Percentiles rank a stretch among this genome's conserved stretches.
These are phyloP conservation scores for Epizoanthus stellaris DNA, from an alignment of 92 coral and sea anemone species.

Conservation along the genomic window DNA sequence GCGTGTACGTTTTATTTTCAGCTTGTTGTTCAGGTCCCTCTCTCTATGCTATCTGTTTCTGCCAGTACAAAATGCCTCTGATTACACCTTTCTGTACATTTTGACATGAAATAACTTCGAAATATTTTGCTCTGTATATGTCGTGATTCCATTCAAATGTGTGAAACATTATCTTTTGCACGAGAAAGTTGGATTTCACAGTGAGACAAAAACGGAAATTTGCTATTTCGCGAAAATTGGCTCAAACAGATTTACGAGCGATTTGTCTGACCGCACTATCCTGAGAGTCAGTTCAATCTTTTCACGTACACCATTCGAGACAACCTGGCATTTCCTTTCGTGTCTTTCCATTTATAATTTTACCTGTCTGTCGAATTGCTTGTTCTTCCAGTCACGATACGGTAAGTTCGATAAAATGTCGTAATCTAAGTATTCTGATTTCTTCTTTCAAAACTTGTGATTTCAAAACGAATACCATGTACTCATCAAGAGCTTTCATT, in stretches of 20 bases:
- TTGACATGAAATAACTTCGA: no score
- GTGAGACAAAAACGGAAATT: neutral
- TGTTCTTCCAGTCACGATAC: neutral
- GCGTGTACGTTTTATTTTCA: neutral
- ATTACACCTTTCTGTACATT: no score
- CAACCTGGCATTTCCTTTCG: neutral
- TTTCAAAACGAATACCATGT: no score
- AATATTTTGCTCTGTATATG: no score
- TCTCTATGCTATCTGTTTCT: no score
- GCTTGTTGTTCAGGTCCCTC: no score
- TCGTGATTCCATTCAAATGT: neutral
- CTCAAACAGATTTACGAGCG: conserved; percentile 2
- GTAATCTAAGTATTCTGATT: no score
- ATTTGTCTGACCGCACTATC: conserved; percentile 6
- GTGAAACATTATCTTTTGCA: neutral
- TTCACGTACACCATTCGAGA: neutral
- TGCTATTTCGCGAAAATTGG: neutral
- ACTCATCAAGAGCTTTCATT: no score
- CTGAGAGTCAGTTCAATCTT: neutral
- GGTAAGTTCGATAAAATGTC: no score
- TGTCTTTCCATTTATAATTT: neutral
- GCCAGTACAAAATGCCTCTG: no score
- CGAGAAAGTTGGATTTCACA: neutral
- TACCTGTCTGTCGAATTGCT: neutral
- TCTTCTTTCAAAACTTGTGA: no score